phyloP scores from a whole-genome alignment of 2,113 vertebrate species.

The Peromyscus polionotus region DNA sequence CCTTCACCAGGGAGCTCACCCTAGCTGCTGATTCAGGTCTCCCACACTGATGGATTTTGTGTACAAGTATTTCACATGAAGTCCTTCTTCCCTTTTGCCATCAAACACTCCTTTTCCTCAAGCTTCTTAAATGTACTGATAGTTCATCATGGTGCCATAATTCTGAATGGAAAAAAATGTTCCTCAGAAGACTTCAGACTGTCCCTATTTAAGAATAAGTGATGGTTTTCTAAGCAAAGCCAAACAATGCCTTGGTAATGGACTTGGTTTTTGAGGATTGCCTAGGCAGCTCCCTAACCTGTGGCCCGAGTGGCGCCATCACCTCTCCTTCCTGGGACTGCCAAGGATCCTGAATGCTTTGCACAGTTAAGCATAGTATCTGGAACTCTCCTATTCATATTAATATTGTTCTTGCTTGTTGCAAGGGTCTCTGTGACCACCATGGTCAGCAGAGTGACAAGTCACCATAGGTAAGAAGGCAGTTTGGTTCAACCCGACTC shows the following conservation, averaged over 20 bases:
- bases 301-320: background rate
- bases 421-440: background rate
- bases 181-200: background rate
- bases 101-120: background rate
- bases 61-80: background rate
- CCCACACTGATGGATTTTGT: background rate
- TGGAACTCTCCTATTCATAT: background rate
- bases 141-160: background rate
- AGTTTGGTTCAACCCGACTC: background rate
- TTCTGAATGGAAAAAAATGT: background rate
- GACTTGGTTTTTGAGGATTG: background rate
- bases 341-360: background rate
- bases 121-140: background rate
- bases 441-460: background rate
- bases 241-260: background rate
- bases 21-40: background rate
- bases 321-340: background rate
- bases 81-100: background rate
- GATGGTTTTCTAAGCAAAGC: background rate
- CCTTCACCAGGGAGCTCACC: background rate
- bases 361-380: background rate
- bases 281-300: background rate
- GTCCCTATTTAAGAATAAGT: background rate
- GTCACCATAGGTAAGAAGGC: background rate
- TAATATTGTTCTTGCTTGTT: constrained; percentile 4